A percentile compares a stretch with the other conserved stretches of the same genome.
phyloP scores from a whole-genome alignment of 1,140 invertebrate species.

The Pseudobourletiella spinata region DNA sequence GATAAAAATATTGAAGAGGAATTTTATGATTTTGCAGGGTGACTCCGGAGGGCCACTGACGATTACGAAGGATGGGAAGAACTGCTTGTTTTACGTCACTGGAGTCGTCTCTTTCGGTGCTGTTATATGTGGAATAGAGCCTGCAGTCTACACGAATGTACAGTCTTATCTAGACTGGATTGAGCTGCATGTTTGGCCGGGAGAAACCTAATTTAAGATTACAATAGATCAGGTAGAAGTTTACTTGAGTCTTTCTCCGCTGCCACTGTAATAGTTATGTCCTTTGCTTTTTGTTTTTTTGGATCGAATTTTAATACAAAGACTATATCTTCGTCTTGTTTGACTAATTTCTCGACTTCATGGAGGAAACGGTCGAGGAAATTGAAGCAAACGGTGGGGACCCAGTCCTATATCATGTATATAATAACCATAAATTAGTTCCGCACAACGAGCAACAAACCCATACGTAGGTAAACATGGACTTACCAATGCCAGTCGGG shows the following conservation, averaged over 20 bases:
- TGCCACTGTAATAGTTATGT: conserved; percentile 1
- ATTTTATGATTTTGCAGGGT: conserved; percentile 10
- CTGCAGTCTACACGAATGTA: conserved; percentile 31
- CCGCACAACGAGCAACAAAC: background rate
- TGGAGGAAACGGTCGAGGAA: conserved; percentile 25
- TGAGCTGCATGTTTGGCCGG: conserved; percentile 23
- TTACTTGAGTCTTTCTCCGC: conserved; percentile 22
- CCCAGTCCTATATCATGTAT: conserved; percentile 19
- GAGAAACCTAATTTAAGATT: background rate
- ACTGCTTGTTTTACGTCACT: conserved; percentile 6
- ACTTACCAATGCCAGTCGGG: conserved; percentile 24
- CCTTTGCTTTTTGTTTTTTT: background rate
- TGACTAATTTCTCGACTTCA: conserved; percentile 19
- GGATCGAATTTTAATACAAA: conserved; percentile 26
- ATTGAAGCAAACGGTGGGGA: conserved; percentile 29
- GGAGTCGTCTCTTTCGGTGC: conserved; percentile 29
- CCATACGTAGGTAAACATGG: background rate
- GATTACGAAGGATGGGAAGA: conserved; percentile 2
- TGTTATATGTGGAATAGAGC: conserved; percentile 15
- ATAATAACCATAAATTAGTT: background rate
- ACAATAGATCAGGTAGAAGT: conserved; percentile 11
- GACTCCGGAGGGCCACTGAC: conserved; percentile 24
- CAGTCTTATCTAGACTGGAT: conserved; percentile 29
- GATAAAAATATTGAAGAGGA: background rate
- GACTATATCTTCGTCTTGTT: conserved; percentile 19